Evolutionary conservation across 2,888 invertebrate species (phyloP).

Genomic region (Antheraea yamamai): DNA sequence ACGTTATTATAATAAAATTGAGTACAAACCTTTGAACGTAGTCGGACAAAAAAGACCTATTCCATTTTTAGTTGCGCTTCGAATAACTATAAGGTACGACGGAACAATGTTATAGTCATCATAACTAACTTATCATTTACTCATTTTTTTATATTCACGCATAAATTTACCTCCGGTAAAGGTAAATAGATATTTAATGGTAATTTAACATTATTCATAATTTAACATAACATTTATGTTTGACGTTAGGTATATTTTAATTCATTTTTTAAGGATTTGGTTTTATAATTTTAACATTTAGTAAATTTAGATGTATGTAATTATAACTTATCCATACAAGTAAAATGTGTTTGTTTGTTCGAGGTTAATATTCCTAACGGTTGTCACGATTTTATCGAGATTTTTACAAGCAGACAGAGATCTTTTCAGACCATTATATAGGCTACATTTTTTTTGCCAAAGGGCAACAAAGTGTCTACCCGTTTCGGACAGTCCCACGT

Average conservation of each 20-base stretch:
- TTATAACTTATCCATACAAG: too few relatives aligned
- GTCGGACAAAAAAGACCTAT: conserved; percentile 28
- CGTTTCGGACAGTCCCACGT: too few relatives aligned
- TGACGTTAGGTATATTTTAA: too few relatives aligned
- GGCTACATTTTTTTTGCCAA: too few relatives aligned
- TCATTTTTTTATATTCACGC: neutral
- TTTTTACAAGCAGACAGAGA: too few relatives aligned
- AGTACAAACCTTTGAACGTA: conserved; percentile 20
- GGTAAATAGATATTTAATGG: neutral
- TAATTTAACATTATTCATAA: neutral
- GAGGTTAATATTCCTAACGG: too few relatives aligned
- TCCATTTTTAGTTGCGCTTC: conserved; percentile 14
- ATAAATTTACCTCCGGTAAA: neutral
- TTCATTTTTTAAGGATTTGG: neutral
- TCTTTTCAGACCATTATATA: too few relatives aligned
- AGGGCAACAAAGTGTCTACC: too few relatives aligned
- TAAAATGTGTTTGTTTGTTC: too few relatives aligned
- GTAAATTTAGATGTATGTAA: too few relatives aligned
- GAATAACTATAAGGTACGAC: neutral
- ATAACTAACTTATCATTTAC: neutral
- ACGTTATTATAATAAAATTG: conserved; percentile 32
- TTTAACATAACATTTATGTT: neutral
- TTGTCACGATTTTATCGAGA: too few relatives aligned
- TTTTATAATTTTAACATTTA: neutral
- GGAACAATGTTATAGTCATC: conserved; percentile 4